These are phyloP conservation scores for Chitala chitala DNA, from an alignment of 2,113 vertebrate species.

Conservation along the genomic window DNA sequence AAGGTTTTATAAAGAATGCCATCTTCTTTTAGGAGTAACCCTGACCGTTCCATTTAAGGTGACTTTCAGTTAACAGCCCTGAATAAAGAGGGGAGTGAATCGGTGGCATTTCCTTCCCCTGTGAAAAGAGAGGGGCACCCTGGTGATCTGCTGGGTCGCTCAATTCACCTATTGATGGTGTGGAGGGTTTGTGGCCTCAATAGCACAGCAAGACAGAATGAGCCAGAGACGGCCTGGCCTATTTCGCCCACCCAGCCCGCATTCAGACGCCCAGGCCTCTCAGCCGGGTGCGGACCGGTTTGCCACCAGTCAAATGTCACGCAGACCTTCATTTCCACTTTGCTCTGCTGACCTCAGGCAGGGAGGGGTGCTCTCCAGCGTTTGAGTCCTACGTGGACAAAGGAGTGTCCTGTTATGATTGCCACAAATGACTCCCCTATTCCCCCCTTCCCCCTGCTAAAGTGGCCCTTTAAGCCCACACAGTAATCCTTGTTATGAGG, in stretches of 20 bases:
- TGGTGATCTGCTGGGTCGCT: not conserved
- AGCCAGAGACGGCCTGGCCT: not conserved
- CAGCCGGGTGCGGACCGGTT: not conserved
- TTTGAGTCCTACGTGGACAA: conserved; percentile 10
- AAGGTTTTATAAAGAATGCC: not conserved
- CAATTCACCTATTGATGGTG: conserved; percentile 22
- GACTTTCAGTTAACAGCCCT: conserved; percentile 15
- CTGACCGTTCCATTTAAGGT: not conserved
- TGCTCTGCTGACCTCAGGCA: not conserved
- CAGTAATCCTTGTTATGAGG: conserved; percentile 4
- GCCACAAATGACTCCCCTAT: conserved; percentile 6
- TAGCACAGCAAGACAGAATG: conserved; percentile 13
- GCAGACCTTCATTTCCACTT: conserved; percentile 16
- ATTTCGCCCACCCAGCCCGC: not conserved
- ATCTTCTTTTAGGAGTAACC: not conserved
- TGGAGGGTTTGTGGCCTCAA: conserved; percentile 10
- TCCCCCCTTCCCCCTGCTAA: not conserved
- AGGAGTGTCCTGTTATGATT: conserved; percentile 2
- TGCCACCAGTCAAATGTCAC: conserved; percentile 20
- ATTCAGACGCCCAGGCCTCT: not conserved
- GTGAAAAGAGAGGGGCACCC: not conserved
- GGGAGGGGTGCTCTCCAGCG: not conserved
- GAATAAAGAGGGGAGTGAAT: conserved; percentile 14
- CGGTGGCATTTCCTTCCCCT: conserved; percentile 24
- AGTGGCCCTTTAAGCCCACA: not conserved